These are phyloP conservation scores for Zaprionus nigranus DNA, from an alignment of 1,140 invertebrate species.

Conservation along the genomic window DNA sequence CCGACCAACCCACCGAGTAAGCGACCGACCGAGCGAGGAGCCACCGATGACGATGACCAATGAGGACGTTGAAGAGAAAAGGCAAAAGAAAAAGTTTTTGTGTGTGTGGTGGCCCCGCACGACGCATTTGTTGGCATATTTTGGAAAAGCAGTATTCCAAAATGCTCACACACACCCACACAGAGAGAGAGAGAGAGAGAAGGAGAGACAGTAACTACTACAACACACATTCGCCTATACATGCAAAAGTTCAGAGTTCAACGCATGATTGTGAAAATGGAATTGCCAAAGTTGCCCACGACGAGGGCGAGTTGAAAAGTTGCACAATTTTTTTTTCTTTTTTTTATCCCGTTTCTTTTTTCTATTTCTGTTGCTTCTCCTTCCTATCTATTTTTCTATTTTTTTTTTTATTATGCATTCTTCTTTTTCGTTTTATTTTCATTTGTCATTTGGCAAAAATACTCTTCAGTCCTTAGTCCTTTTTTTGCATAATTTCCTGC, in stretches of 20 bases:
- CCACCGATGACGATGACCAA: slow-evolving; percentile 33
- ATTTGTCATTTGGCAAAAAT: slow-evolving; percentile 51
- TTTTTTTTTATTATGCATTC: slow-evolving; percentile 10
- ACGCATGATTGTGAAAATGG: slow-evolving; percentile 81
- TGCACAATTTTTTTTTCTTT: slow-evolving; percentile 32
- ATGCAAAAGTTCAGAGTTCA: slow-evolving; percentile 75
- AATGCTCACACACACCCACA: slow-evolving; percentile 49
- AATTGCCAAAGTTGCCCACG: slow-evolving; percentile 73
- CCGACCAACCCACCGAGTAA: slow-evolving; percentile 22
- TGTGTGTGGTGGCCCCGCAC: background rate
- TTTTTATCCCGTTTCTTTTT: background rate
- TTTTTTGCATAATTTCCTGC: slow-evolving; percentile 71
- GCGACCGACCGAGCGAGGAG: slow-evolving; percentile 15
- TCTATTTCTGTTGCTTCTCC: slow-evolving; percentile 17
- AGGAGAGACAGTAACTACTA: slow-evolving; percentile 18
- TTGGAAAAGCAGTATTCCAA: slow-evolving; percentile 72
- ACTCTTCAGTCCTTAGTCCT: slow-evolving; percentile 31
- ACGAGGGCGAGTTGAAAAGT: slow-evolving; percentile 55
- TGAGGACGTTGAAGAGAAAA: slow-evolving; percentile 42
- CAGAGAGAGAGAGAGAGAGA: slow-evolving; percentile 50
- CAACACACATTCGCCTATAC: slow-evolving; percentile 29
- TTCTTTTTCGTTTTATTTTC: slow-evolving; percentile 22
- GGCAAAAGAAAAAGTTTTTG: slow-evolving; percentile 63
- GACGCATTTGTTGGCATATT: slow-evolving; percentile 72
- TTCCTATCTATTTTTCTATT: slow-evolving; percentile 36